Percentiles rank a stretch among this genome's conserved stretches.
Conservation (phyloP, 2,797 vertebrate species). For the Xiphorhynchus erythropygius region DNA sequence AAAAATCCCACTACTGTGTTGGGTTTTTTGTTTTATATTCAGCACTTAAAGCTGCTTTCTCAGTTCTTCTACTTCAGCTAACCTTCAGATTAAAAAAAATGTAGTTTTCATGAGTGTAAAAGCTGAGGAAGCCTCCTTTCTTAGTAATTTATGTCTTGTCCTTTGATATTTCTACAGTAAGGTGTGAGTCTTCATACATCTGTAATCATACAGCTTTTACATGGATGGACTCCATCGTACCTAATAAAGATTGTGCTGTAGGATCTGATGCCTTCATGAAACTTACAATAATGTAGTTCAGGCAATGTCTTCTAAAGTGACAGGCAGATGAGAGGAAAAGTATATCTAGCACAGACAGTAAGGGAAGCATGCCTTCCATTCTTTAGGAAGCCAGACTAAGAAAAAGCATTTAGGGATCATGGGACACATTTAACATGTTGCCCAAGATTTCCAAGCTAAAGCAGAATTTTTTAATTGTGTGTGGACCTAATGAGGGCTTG, state of each 20-base stretch:
- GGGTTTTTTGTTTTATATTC: neutral
- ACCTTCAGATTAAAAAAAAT: neutral
- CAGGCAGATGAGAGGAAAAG: neutral
- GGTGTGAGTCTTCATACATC: fast-evolving
- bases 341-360: neutral
- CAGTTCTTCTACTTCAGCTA: neutral
- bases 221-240: neutral
- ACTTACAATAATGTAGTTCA: neutral
- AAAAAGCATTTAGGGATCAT: neutral
- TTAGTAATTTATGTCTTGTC: neutral
- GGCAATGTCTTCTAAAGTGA: neutral
- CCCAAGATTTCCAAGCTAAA: neutral
- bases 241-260: neutral
- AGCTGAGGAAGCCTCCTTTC: neutral
- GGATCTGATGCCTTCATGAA: neutral
- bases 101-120: neutral
- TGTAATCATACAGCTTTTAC: neutral
- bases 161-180: neutral
- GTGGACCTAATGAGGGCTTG: neutral
- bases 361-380: neutral
- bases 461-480: neutral
- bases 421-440: neutral
- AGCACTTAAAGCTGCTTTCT: neutral
- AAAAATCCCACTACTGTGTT: neutral
- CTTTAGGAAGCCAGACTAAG: neutral